Evolutionary conservation across 2,797 vertebrate species (phyloP).

Genomic region (Gallirallus australis): DNA sequence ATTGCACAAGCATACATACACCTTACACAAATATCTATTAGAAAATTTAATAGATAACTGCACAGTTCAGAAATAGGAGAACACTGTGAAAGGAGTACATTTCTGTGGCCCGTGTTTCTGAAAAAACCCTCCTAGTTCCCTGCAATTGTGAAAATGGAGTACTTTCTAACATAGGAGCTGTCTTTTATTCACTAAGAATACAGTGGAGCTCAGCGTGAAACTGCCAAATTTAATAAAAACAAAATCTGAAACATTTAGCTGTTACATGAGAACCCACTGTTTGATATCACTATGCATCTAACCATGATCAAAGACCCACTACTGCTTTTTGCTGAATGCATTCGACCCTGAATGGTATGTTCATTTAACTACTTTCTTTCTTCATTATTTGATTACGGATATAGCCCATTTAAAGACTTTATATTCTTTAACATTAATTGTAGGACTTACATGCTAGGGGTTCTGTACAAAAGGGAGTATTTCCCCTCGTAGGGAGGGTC

Average conservation of each 20-base stretch:
- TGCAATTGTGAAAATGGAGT: constrained; percentile 77
- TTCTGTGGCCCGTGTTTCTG: constrained; percentile 77
- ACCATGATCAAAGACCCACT: constrained; percentile 84
- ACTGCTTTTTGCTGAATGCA: constrained; percentile 75
- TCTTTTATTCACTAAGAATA: constrained; percentile 81
- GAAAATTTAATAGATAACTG: constrained; percentile 87
- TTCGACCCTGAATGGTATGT: constrained; percentile 78
- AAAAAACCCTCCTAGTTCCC: constrained; percentile 73
- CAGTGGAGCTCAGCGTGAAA: constrained; percentile 84
- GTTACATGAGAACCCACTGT: constrained; percentile 81
- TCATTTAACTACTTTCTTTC: constrained; percentile 78
- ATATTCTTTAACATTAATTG: constrained; percentile 76
- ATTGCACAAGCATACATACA: constrained; percentile 89
- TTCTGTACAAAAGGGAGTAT: constrained; percentile 63
- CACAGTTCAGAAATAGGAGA: constrained; percentile 84
- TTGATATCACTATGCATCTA: constrained; percentile 82
- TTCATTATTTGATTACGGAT: constrained; percentile 82
- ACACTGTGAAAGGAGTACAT: constrained; percentile 81
- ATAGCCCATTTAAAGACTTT: constrained; percentile 72
- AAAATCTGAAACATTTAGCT: constrained; percentile 84
- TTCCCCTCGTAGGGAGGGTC: constrained; percentile 51
- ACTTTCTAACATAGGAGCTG: constrained; percentile 77
- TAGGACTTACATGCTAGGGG: constrained; percentile 71
- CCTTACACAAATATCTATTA: constrained; percentile 88
- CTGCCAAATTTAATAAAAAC: constrained; percentile 85